phyloP scores from a whole-genome alignment of 2,888 invertebrate genomes.

The Patella caerulea region DNA sequence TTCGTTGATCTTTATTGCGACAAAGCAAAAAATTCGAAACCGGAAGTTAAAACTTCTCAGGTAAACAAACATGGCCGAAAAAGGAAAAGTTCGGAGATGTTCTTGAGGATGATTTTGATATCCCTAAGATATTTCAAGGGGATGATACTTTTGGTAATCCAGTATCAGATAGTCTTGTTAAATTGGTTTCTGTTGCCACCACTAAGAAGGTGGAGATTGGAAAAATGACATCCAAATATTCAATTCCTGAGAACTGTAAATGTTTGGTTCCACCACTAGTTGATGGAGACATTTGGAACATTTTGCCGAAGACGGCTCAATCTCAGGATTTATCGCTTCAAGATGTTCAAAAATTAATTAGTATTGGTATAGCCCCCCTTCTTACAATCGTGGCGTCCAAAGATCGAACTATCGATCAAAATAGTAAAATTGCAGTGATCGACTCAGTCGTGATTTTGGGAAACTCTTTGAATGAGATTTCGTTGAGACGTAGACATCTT shows the following conservation, averaged over 20 bases:
- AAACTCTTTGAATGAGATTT: neutral
- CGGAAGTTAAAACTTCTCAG: neutral
- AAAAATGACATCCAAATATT: neutral
- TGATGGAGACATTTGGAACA: neutral
- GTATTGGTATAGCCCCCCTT: too few species aligned
- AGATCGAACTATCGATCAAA: too few species aligned
- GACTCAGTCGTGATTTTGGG: too few species aligned
- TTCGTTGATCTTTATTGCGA: neutral
- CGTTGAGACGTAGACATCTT: neutral
- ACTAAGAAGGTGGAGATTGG: neutral
- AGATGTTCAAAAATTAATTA: too few species aligned
- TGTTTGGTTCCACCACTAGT: neutral
- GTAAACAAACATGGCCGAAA: neutral
- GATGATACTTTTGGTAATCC: neutral
- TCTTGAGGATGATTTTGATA: neutral
- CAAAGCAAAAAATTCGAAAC: neutral
- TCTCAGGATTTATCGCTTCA: too few species aligned
- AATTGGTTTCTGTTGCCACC: neutral
- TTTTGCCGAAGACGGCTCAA: too few species aligned
- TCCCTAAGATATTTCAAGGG: neutral
- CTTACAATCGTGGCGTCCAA: too few species aligned
- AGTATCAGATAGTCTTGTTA: neutral
- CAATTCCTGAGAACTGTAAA: neutral
- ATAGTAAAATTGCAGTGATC: too few species aligned
- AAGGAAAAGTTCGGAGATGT: neutral